phyloP scores from a whole-genome alignment of 2,888 invertebrate genomes.

The Alloplasta piceator region DNA sequence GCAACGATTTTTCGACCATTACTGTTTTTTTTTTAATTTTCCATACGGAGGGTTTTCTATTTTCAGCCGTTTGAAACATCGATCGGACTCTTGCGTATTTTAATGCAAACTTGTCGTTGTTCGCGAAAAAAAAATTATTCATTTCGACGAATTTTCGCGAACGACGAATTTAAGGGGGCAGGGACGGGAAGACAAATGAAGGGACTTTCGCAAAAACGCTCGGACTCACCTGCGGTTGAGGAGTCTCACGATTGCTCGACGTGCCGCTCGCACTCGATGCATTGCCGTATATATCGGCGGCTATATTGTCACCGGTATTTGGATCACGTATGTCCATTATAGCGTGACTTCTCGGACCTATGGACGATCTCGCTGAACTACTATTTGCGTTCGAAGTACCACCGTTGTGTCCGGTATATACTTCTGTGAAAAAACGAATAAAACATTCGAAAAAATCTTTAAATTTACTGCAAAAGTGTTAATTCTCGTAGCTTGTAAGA shows the following conservation, averaged over 20 bases:
- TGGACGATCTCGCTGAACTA: constrained; percentile 67
- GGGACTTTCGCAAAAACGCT: constrained; percentile 22
- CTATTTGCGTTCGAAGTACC: constrained; percentile 70
- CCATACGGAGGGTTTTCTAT: no score
- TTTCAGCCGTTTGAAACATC: background rate
- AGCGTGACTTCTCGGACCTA: constrained; percentile 78
- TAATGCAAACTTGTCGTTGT: background rate
- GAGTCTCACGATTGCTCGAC: constrained; percentile 85
- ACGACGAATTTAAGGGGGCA: background rate
- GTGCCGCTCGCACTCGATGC: constrained; percentile 84
- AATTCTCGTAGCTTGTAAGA: background rate
- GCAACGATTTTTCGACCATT: constrained; percentile 11
- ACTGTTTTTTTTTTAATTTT: background rate
- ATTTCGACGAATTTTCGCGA: constrained; percentile 11
- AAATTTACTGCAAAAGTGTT: constrained; percentile 28
- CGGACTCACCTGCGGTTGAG: constrained; percentile 82
- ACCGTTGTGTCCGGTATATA: constrained; percentile 77
- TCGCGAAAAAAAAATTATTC: background rate
- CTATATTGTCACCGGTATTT: constrained; percentile 84
- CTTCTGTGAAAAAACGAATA: constrained; percentile 71
- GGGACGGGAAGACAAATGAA: background rate
- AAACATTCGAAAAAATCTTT: constrained; percentile 42
- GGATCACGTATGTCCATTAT: constrained; percentile 84
- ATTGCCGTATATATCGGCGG: constrained; percentile 84
- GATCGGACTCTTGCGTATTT: background rate